Evolutionary conservation across 2,888 invertebrate species (phyloP).

Genomic region (Cheilosia vernalis): DNA sequence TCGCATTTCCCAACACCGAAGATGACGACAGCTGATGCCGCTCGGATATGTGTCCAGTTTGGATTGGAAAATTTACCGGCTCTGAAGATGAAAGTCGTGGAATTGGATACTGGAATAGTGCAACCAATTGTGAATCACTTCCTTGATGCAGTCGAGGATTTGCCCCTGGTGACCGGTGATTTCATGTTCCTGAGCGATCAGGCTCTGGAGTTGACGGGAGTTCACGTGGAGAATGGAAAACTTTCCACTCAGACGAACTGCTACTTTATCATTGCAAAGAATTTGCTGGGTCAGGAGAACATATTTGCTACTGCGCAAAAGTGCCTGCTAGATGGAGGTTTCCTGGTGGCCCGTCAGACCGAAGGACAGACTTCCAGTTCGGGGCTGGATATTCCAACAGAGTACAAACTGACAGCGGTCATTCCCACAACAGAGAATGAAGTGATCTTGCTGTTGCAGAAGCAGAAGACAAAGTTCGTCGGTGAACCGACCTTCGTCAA

Average conservation of each 20-base stretch:
- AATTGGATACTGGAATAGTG: constrained; percentile 85
- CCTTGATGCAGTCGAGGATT: constrained; percentile 86
- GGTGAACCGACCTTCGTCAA: constrained; percentile 77
- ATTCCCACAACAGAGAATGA: constrained; percentile 79
- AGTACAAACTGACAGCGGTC: constrained; percentile 78
- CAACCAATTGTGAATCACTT: constrained; percentile 85
- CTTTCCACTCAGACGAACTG: constrained; percentile 82
- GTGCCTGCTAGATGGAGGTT: constrained; percentile 86
- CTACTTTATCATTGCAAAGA: constrained; percentile 79
- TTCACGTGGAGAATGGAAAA: constrained; percentile 87
- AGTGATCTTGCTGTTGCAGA: constrained; percentile 80
- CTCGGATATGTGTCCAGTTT: constrained; percentile 87
- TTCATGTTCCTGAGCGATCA: constrained; percentile 84
- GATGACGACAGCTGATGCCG: constrained; percentile 83
- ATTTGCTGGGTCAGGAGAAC: constrained; percentile 76
- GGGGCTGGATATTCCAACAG: constrained; percentile 76
- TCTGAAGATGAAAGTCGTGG: constrained; percentile 86
- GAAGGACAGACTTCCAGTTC: constrained; percentile 81
- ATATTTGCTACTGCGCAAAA: constrained; percentile 83
- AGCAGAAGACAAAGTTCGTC: constrained; percentile 75
- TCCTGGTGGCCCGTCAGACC: constrained; percentile 84
- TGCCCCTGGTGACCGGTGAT: constrained; percentile 89
- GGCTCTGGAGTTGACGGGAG: constrained; percentile 81
- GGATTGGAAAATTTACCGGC: constrained; percentile 88
- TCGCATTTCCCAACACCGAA: constrained; percentile 84